These are phyloP conservation scores for Aurelia sp. DNA, from an alignment of 30 jellyfish, hydroid and myxozoan genomes.

Conservation along the genomic window DNA sequence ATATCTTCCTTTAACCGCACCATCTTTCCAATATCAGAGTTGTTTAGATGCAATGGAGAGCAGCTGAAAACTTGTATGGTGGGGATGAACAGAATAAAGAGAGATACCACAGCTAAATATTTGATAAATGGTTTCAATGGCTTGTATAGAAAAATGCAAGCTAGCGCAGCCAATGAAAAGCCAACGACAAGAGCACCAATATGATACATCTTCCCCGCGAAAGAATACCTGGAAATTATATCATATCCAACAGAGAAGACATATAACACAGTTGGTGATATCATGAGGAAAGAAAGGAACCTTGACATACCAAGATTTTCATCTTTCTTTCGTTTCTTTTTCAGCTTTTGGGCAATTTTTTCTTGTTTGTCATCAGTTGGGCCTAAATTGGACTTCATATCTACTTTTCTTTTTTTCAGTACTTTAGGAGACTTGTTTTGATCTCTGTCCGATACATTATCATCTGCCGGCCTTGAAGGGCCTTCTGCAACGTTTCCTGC, in stretches of 20 bases:
- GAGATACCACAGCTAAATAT: conserved; percentile 38
- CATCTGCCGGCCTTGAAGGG: no score
- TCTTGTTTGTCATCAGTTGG: conserved; percentile 6
- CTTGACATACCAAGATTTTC: conserved; percentile 35
- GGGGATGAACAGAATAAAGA: conserved; percentile 51
- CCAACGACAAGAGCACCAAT: conserved; percentile 40
- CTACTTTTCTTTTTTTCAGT: no score
- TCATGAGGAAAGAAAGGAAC: conserved; percentile 46
- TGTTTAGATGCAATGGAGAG: conserved; percentile 62
- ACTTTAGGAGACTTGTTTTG: no score
- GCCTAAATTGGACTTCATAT: conserved; percentile 5
- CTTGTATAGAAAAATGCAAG: conserved; percentile 42
- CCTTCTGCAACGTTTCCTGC: no score
- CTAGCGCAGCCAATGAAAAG: conserved; percentile 8
- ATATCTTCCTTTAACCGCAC: conserved; percentile 27
- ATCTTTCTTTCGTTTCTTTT: conserved; percentile 40
- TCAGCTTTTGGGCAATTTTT: conserved; percentile 15
- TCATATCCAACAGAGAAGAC: conserved; percentile 38
- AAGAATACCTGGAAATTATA: conserved; percentile 35
- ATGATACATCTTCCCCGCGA: conserved; percentile 49
- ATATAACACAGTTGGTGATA: conserved; percentile 51
- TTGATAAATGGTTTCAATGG: conserved; percentile 46
- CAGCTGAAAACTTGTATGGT: conserved; percentile 61
- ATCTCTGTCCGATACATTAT: no score
- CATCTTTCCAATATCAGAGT: conserved; percentile 55